Conservation (phyloP, 2,888 invertebrate genomes). For the Iphiclides podalirius region DNA sequence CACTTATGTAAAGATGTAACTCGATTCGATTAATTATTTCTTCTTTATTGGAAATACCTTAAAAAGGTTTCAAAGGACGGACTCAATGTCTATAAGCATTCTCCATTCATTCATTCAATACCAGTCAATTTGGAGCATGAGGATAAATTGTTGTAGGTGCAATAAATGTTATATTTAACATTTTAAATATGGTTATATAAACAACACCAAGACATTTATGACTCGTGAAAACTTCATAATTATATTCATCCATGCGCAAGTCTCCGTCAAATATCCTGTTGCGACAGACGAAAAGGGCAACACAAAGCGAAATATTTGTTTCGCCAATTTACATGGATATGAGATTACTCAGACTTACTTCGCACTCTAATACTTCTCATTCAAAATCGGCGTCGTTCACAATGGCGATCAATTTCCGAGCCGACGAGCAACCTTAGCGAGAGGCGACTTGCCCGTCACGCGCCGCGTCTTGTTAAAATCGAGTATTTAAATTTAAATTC, state of each 20-base stretch:
- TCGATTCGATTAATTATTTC: too few relatives aligned
- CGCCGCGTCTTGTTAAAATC: conserved; percentile 67
- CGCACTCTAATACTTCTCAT: conserved; percentile 60
- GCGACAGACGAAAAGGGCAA: conserved; percentile 20
- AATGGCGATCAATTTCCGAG: conserved; percentile 67
- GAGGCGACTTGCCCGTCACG: conserved; percentile 37
- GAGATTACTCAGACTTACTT: conserved; percentile 67
- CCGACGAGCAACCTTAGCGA: conserved; percentile 61
- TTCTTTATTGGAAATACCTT: too few relatives aligned
- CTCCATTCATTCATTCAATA: too few relatives aligned
- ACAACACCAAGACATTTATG: too few relatives aligned
- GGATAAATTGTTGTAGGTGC: too few relatives aligned
- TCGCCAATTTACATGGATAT: conserved; percentile 72
- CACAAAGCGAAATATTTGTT: conserved; percentile 28
- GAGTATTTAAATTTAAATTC: conserved; percentile 74
- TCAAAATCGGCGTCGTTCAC: conserved; percentile 54
- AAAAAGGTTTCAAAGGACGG: too few relatives aligned
- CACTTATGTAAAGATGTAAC: too few relatives aligned
- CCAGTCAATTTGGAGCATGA: too few relatives aligned
- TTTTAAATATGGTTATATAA: too few relatives aligned
- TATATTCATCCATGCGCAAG: conserved; percentile 23
- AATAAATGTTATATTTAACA: too few relatives aligned
- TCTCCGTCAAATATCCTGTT: conserved; percentile 20
- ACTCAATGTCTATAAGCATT: too few relatives aligned
- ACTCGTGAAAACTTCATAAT: too few relatives aligned